Evolutionary conservation across 2,797 vertebrate species (phyloP).

Genomic region (Schizopygopsis pylzovi): DNA sequence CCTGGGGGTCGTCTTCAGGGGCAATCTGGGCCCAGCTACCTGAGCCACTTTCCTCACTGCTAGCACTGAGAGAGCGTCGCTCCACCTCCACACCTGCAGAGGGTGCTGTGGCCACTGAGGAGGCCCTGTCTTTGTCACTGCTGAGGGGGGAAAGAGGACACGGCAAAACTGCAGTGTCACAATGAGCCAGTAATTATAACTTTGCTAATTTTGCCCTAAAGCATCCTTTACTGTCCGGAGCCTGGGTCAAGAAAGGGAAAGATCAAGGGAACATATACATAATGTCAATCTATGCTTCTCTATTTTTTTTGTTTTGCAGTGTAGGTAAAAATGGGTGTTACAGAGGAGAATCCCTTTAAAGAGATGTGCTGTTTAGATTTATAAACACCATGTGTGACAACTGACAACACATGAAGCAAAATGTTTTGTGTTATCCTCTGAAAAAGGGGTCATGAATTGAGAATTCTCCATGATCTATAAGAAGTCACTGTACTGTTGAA

Average conservation of each 20-base stretch:
- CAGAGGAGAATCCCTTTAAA: not conserved
- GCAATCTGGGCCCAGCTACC: constrained; percentile 96
- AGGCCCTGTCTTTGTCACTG: constrained; percentile 76
- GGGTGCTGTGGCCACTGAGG: constrained; percentile 65
- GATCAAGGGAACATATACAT: not conserved
- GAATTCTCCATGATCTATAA: not conserved
- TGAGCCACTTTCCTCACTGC: constrained; percentile 92
- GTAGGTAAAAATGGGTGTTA: not conserved
- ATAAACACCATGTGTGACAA: not conserved
- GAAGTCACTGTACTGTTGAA: not conserved
- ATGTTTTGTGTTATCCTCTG: not conserved
- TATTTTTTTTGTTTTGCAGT: not conserved
- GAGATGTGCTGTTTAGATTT: not conserved
- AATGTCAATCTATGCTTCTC: not conserved
- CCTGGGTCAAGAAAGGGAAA: not conserved
- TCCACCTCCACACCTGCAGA: constrained; percentile 79
- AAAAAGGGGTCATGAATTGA: not conserved
- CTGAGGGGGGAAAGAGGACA: constrained; percentile 72
- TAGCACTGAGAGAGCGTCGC: constrained; percentile 84
- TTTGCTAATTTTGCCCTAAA: not conserved
- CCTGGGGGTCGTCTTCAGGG: constrained; percentile 91
- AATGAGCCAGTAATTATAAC: constrained; percentile 6
- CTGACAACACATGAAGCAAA: not conserved
- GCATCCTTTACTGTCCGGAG: not conserved
- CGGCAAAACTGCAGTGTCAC: constrained; percentile 69